phyloP scores from a whole-genome alignment of 2,113 vertebrate genomes.

The Xenopus laevis region DNA sequence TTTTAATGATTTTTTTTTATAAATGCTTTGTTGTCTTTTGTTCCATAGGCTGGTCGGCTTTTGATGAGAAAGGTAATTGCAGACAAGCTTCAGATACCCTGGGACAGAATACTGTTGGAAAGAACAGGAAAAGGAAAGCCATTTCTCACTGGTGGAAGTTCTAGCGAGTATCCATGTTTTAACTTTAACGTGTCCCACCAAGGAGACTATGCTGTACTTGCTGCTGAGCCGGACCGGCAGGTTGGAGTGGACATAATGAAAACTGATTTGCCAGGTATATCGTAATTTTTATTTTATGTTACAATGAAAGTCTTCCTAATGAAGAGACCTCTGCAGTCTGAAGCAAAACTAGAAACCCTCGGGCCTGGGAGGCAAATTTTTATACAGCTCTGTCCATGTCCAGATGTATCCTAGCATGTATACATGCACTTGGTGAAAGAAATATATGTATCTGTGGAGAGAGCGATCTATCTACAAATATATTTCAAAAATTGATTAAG shows the following conservation, averaged over 20 bases:
- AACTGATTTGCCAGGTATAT: constrained; percentile 67
- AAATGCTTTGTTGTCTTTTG: constrained; percentile 43
- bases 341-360: too few species aligned
- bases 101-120: constrained; percentile 80
- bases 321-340: too few species aligned
- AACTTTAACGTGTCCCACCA: too few species aligned
- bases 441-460: too few species aligned
- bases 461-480: too few species aligned
- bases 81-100: constrained; percentile 80
- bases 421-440: too few species aligned
- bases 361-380: too few species aligned
- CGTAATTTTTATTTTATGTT: too few species aligned
- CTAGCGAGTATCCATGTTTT: not conserved
- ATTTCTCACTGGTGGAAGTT: constrained; percentile 67
- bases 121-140: constrained; percentile 89
- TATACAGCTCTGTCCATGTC: too few species aligned
- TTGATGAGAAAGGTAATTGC: constrained; percentile 82
- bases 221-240: constrained; percentile 75
- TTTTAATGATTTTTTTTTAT: not conserved
- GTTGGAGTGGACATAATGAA: constrained; percentile 84
- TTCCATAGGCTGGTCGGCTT: constrained; percentile 81
- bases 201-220: constrained; percentile 76
- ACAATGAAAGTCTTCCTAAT: too few species aligned
- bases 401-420: too few species aligned
- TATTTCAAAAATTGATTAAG: too few species aligned